Base-by-base conservation (phyloP, 2,113 vertebrate species). In the Meriones unguiculatus region DNA sequence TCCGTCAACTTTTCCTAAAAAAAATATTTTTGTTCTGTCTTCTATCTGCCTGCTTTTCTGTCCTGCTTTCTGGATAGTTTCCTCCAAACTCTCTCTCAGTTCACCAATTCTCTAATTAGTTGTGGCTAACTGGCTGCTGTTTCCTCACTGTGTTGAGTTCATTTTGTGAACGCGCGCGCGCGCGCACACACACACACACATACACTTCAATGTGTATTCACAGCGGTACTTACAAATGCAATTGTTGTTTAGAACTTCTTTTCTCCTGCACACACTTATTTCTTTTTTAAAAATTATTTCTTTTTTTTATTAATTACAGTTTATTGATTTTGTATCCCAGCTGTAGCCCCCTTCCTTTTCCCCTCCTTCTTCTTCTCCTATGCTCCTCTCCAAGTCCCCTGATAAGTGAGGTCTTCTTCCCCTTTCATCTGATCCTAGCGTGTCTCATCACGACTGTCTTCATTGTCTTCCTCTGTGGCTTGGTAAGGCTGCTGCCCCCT, bases 211-310 rank as follows among this genome's bases (percentile, higher is more conserved):
- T 64, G 24, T 52, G 90, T 93, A 20, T 89, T 75, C 7, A 35
- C 85, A 95, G 64, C 84, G 78, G 6, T 80, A 25, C 75, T 89
- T 93, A 72, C 76, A 95, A 93, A 75, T 93, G 87, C 12, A 24
- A 18, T 69, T 67, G 85, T 59, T 93, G 52, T 85, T 85, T 62
- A 85, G 35, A 81, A 87, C 54, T 92, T 59, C 70, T 94, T 84
- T 46, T 89, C 80, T 30, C 32, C 22, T 65, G 38, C 12, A 57
- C 62, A 76, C 5, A 18, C 82, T 72, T 18, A 72, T 72, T n/a
- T 72, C 69, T n/a, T 72, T 87, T 46, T 46, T 5, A 46, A 46
- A 46, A 46, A 46, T 46, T 46, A 46, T 46, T 46, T 46, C 46
- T 46, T 46, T 46, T 46, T 46, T 46, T 46, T 46, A 46, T 46